Percentiles rank a stretch among this genome's conserved stretches.
Evolutionary conservation across 2,888 invertebrate genomes (phyloP).

Genomic region (Amphipoea oculea): DNA sequence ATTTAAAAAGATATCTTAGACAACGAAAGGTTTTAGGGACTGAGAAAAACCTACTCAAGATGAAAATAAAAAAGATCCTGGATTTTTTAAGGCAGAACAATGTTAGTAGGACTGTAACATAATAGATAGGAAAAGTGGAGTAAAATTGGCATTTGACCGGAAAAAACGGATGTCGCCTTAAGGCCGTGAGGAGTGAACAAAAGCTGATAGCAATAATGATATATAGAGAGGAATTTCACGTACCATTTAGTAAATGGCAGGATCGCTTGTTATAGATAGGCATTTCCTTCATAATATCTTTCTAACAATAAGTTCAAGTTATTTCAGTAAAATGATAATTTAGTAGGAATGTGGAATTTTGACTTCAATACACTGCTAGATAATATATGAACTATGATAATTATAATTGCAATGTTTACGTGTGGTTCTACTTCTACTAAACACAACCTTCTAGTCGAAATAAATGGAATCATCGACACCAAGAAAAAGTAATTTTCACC

Average conservation of each 20-base stretch:
- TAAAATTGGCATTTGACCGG: conserved; percentile 56
- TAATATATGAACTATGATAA: no score
- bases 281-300: conserved; percentile 7
- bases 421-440: no score
- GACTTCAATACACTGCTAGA: not conserved
- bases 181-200: conserved; percentile 56
- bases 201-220: conserved; percentile 64
- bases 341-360: not conserved
- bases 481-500: not conserved
- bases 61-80: conserved; percentile 18
- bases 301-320: conserved; percentile 5
- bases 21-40: conserved; percentile 5
- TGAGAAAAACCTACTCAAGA: conserved; percentile 24
- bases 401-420: not conserved
- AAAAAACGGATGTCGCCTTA: conserved; percentile 49
- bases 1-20: conserved; percentile 15
- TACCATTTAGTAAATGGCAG: conserved; percentile 59
- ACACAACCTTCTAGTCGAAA: not conserved
- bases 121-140: conserved; percentile 51
- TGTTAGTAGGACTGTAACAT: conserved; percentile 39
- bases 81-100: conserved; percentile 22
- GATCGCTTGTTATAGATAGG: conserved; percentile 43
- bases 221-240: conserved; percentile 58
- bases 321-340: conserved; percentile 1
- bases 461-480: not conserved